Evolutionary conservation across 2,113 vertebrate species (phyloP), one percentile per base, ranked within the genome.

Genomic region (Pipra filicauda): DNA sequence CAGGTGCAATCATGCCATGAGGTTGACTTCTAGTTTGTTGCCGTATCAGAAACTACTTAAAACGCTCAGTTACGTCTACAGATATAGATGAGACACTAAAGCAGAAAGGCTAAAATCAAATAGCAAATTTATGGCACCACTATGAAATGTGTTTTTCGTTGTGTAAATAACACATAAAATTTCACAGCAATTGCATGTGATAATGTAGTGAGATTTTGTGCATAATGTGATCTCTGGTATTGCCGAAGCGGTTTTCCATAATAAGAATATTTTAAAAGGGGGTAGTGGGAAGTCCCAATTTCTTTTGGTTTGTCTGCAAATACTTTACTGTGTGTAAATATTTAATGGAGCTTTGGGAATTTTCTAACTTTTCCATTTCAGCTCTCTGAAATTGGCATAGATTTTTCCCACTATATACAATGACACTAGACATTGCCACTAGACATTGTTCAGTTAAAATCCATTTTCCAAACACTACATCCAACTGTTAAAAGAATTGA

Each of bases 361-460:
- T 94, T 96, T 76, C n/a, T 91, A 31, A 24, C 75, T 77, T 93
- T 78, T 74, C 85, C 65, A 46, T 92, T 93, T 94, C 26, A 65
- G 3, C 62, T 87, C 37, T 91, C 51, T 88, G 83, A 49, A 94
- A 84, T 9, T 88, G 80, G 49, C 73, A 61, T 59, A 41, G 8
- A 20, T 57, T 88, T 96, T 84, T 23, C 75, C 48, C 49, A 8
- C n/a, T 88, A 11, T 81, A 72, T 86, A 49, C 55, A 89, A 7
- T 72, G 55, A 81, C 65, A 59, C 16, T 62, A 81, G 79, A 59
- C n/a, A 24, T 71, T 81, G 76, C 65, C 57, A 88, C 69, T n/a
- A n/a, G n/a, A n/a, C n/a, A n/a, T 92, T 91, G 57, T 81, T 64
- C 55, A 77, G 67, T 71, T 74, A 83, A 83, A 93, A 88, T 91